phyloP scores from a whole-genome alignment of 2,797 vertebrate species.

The Coreius guichenoti region DNA sequence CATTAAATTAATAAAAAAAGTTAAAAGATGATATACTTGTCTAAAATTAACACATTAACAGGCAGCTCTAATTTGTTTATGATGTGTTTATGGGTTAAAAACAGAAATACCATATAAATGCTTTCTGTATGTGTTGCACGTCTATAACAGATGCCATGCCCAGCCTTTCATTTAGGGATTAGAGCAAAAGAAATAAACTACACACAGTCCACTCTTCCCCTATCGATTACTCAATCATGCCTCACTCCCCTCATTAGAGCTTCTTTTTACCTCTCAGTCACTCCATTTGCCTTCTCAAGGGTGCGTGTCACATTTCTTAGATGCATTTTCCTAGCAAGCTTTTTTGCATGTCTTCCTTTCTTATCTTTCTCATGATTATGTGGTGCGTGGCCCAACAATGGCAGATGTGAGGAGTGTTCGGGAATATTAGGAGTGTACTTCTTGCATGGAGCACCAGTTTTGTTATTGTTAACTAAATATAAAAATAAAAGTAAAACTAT shows the following conservation, averaged over 20 bases:
- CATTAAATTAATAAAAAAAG: background rate
- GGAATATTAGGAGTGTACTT: background rate
- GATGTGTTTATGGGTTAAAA: background rate
- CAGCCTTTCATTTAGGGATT: background rate
- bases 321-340: conserved; percentile 26
- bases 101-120: background rate
- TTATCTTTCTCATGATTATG: background rate
- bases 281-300: conserved; percentile 29
- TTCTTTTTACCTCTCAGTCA: conserved; percentile 26
- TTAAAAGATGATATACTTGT: background rate
- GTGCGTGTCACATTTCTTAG: conserved; percentile 39
- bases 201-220: conserved; percentile 13
- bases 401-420: background rate
- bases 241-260: conserved; percentile 43
- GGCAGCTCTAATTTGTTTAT: background rate
- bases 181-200: conserved; percentile 15
- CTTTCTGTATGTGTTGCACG: background rate
- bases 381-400: background rate
- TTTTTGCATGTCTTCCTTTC: background rate
- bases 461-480: background rate
- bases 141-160: background rate
- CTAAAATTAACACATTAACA: background rate
- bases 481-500: background rate
- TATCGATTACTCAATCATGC: conserved; percentile 38
- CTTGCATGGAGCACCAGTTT: background rate